Evolutionary conservation across 2,797 vertebrate genomes (phyloP).

Genomic region (Aeoliscus strigatus): DNA sequence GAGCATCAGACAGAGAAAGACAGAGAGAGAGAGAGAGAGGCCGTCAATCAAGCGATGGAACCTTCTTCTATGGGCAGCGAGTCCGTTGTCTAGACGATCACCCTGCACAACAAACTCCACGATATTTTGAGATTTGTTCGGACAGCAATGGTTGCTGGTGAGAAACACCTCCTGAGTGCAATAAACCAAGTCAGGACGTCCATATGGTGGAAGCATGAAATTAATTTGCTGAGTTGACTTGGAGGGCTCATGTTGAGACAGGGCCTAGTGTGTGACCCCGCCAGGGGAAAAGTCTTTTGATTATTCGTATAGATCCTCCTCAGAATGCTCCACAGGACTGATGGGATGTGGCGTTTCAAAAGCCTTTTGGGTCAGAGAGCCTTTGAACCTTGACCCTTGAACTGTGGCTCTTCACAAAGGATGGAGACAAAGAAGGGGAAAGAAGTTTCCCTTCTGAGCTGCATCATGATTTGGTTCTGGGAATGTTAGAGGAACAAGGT

Average conservation of each 20-base stretch:
- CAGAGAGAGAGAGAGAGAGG: too few species aligned
- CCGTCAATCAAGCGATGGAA: too few species aligned
- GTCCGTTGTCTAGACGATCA: too few species aligned
- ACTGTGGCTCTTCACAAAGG: slow-evolving; percentile 55
- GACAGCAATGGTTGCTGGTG: too few species aligned
- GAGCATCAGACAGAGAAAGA: too few species aligned
- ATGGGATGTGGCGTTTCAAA: slow-evolving; percentile 69
- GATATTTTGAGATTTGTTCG: too few species aligned
- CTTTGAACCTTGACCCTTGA: slow-evolving; percentile 67
- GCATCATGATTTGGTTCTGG: too few species aligned
- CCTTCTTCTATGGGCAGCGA: too few species aligned
- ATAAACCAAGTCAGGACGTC: too few species aligned
- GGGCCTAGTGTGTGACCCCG: slow-evolving; percentile 11
- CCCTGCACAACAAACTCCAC: too few species aligned
- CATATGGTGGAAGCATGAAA: slow-evolving; percentile 2
- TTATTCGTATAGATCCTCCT: slow-evolving; percentile 61
- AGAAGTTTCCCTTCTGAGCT: slow-evolving; percentile 36
- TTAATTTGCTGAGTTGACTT: slow-evolving; percentile 34
- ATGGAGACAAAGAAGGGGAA: slow-evolving; percentile 41
- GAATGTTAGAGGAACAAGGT: too few species aligned
- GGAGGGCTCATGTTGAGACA: slow-evolving; percentile 7
- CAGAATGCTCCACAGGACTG: slow-evolving; percentile 58
- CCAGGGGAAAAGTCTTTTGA: slow-evolving; percentile 44
- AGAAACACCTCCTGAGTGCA: too few species aligned
- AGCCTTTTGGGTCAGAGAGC: slow-evolving; percentile 62